These are phyloP conservation scores for Amazonetta brasiliensis DNA, from an alignment of 2,797 vertebrate genomes.

Conservation along the genomic window DNA sequence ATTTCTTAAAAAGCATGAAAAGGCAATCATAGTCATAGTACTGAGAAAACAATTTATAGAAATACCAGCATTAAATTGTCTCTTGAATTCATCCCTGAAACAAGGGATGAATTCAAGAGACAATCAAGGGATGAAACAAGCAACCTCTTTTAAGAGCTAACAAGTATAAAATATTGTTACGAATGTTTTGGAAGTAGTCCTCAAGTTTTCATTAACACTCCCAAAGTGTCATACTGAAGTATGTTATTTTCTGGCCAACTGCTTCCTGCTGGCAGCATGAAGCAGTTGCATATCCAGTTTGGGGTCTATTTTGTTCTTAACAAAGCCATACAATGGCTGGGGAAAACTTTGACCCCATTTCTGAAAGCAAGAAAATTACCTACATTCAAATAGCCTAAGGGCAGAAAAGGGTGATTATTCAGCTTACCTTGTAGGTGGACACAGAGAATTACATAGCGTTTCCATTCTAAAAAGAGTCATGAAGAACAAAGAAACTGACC, in stretches of 20 bases:
- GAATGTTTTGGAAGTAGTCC: neutral
- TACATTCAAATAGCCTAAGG: neutral
- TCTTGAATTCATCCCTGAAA: slow-evolving; percentile 12
- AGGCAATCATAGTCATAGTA: neutral
- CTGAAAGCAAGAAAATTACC: neutral
- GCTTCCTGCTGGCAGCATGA: neutral
- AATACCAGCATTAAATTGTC: neutral
- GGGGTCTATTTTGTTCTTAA: neutral
- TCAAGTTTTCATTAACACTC: neutral
- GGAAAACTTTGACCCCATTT: neutral
- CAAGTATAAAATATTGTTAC: neutral
- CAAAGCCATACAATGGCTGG: neutral
- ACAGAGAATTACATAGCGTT: neutral
- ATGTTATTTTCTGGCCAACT: neutral
- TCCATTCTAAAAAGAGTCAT: neutral
- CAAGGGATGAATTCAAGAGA: too few species aligned
- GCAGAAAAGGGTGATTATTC: neutral
- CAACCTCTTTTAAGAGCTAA: neutral
- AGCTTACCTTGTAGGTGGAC: neutral
- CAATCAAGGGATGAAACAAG: too few species aligned
- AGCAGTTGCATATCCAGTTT: neutral
- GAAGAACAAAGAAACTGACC: neutral
- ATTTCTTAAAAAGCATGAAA: neutral
- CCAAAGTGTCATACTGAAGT: neutral
- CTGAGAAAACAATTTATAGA: neutral